Base-by-base conservation (phyloP, 2,113 vertebrate genomes). In the Heterotilapia buettikoferi region DNA sequence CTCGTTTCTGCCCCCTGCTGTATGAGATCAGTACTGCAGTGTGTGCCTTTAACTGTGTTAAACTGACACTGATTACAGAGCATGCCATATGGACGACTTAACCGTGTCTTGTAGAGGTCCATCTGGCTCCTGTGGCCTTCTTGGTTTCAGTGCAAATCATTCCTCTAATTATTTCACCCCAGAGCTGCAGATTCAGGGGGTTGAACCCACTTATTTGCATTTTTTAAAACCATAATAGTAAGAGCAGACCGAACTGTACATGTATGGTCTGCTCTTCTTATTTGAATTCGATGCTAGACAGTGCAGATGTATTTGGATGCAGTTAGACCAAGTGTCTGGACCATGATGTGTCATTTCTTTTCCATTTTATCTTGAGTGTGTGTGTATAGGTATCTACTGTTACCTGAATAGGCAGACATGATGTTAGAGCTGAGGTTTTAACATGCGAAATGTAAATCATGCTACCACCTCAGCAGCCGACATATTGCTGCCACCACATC, bases 41-140 rank as follows among this genome's bases (percentile, higher is more conserved):
- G 88, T 83, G 73, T 33, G 73, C 6, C 18, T 57, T 59, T 52
- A 71, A 86, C 26, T 1, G 79, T 8, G 85, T 84, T 43, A 5
- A 83, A 80, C 88, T 83, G 90, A 78, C 90, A 57, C 90, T 93
- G 89, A 92, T 92, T 87, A 86, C 86, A 82, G 82, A 84, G 90
- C 8, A 19, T 52, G 83, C 93, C 94, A 95, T 95, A 94, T 96
- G 95, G 92, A 88, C 56, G 87, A 90, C 73, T 79, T 79, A 86
- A 78, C 87, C 84, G 87, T 84, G 82, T 87, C 92, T 90, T 59
- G 79, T 83, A 43, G 80, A 79, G 78, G 86, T 71, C 93, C 92
- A 93, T 93, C 89, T 95, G 94, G 92, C 88, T 93, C 86, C 85
- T 61, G 52, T 84, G 89, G 87, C 56, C 53, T 79, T 26, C 53